A percentile compares a stretch with the other conserved stretches of the same genome.
Conservation (phyloP, 2,797 vertebrate genomes). For the Lithobates sylvaticus region DNA sequence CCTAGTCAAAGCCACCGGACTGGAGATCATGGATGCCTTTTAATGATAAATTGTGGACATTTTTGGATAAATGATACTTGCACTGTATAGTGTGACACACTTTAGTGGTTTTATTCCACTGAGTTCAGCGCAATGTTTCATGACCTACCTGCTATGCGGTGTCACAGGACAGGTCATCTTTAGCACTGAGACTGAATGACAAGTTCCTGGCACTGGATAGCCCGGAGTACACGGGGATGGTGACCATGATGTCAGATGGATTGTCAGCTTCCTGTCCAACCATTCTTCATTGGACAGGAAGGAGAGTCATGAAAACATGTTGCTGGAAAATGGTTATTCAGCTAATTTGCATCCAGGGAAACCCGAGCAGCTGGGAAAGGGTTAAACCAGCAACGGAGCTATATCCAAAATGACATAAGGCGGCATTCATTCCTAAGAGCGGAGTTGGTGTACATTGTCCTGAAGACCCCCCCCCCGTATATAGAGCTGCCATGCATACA, state of each 20-base stretch:
- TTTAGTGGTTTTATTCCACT: too few species aligned
- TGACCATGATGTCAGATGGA: not conserved
- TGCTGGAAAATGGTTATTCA: not conserved
- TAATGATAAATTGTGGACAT: too few species aligned
- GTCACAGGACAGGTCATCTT: not conserved
- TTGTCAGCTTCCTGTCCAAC: not conserved
- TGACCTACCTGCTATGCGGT: not conserved
- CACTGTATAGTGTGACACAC: too few species aligned
- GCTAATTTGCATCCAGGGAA: not conserved
- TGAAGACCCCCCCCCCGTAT: too few species aligned
- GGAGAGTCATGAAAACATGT: not conserved
- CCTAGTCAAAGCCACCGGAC: too few species aligned
- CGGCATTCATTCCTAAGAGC: too few species aligned
- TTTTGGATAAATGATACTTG: too few species aligned
- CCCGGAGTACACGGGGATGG: not conserved
- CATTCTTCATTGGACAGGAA: not conserved
- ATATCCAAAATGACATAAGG: too few species aligned
- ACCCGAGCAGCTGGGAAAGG: not conserved
- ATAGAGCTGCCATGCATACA: too few species aligned
- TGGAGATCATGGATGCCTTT: too few species aligned
- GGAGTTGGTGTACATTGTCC: too few species aligned
- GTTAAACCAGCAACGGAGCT: not conserved
- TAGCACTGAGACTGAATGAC: not conserved
- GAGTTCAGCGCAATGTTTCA: too few species aligned
- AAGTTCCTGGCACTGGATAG: not conserved